Conservation (phyloP, 2,797 vertebrate species). For the Nyctibius grandis region DNA sequence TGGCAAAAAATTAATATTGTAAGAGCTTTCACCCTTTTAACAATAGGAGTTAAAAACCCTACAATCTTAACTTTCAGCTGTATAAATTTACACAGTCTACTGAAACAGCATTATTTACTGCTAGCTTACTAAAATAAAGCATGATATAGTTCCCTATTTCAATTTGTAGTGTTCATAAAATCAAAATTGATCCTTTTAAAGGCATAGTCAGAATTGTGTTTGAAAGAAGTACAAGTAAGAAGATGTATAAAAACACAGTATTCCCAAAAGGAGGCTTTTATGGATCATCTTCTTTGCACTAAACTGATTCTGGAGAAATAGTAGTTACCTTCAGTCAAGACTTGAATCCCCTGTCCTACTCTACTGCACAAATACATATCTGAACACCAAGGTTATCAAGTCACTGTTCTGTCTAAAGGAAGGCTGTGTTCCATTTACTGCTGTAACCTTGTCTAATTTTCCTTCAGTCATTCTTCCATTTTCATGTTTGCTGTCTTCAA, state of each 20-base stretch:
- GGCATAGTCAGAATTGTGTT: not conserved
- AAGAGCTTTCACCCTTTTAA: not conserved
- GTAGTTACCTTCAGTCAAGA: not conserved
- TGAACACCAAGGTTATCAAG: not conserved
- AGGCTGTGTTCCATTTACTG: not conserved
- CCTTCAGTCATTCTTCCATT: not conserved
- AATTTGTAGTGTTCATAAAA: not conserved
- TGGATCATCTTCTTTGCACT: not conserved
- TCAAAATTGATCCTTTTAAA: not conserved
- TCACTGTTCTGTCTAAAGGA: not conserved
- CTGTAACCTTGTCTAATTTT: not conserved
- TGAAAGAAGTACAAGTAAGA: not conserved
- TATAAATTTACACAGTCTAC: not conserved
- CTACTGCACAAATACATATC: not conserved
- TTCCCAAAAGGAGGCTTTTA: not conserved
- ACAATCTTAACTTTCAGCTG: not conserved
- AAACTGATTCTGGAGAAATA: not conserved
- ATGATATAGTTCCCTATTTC: not conserved
- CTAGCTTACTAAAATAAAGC: not conserved
- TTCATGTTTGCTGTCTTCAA: not conserved
- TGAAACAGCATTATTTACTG: not conserved
- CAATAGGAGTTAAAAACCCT: not conserved
- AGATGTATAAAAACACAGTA: not conserved
- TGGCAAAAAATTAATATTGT: not conserved
- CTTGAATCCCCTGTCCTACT: not conserved